A percentile compares a stretch with the other conserved stretches of the same genome.
Conservation (phyloP, 2,797 vertebrate genomes). For the Molossus molossus region DNA sequence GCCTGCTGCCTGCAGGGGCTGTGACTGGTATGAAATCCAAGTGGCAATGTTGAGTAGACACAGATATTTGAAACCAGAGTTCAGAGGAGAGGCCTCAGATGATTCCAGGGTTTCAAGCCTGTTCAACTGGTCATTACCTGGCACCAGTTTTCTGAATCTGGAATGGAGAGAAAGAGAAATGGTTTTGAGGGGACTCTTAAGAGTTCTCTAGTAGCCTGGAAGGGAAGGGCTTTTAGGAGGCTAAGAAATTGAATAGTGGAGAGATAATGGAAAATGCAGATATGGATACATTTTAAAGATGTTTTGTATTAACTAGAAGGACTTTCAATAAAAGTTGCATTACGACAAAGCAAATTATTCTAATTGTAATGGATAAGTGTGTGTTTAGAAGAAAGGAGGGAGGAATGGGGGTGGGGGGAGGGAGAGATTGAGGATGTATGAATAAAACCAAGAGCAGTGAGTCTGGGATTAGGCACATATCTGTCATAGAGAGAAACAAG, state of each 20-base stretch:
- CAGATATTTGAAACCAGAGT: slow-evolving; percentile 12
- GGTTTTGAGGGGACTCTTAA: not conserved
- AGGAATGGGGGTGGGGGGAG: not conserved
- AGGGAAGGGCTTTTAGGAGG: not conserved
- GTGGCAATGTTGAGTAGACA: not conserved
- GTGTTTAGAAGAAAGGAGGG: not conserved
- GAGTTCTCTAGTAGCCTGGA: not conserved
- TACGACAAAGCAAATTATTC: not conserved
- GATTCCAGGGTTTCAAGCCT: not conserved
- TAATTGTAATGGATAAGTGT: not conserved
- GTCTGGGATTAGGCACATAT: not conserved
- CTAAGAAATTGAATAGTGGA: not conserved
- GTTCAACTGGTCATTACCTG: not conserved
- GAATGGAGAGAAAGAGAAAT: not conserved
- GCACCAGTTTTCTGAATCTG: not conserved
- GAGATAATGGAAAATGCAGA: not conserved
- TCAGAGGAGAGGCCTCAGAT: not conserved
- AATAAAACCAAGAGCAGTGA: not conserved
- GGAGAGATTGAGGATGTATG: not conserved
- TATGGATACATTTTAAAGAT: not conserved
- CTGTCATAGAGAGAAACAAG: not conserved
- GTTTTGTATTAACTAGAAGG: not conserved
- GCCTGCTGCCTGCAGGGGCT: not conserved
- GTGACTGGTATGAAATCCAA: not conserved
- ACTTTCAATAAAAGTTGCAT: slow-evolving; percentile 33